phyloP scores from a whole-genome alignment of 1,140 invertebrate genomes.

The Pachyrhynchus sulphureomaculatus region DNA sequence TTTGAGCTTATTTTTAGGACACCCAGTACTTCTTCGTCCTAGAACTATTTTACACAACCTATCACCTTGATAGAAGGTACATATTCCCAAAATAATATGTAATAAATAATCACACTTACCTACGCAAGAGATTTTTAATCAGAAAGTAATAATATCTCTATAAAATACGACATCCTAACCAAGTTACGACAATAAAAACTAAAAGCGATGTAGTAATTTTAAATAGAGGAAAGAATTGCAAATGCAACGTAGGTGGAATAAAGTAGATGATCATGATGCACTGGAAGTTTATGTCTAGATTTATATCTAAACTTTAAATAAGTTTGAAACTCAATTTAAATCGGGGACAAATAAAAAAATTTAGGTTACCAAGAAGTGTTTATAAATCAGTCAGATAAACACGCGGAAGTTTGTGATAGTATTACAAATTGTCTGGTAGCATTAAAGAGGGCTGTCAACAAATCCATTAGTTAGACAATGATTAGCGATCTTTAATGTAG shows the following conservation, averaged over 20 bases:
- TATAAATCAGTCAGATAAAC: slow-evolving; percentile 15
- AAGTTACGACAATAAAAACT: slow-evolving; percentile 1
- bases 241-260: slow-evolving; percentile 3
- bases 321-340: slow-evolving; percentile 10
- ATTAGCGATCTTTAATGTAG: slow-evolving; percentile 10
- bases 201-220: not conserved
- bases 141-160: not conserved
- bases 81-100: too few relatives aligned
- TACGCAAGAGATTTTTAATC: too few relatives aligned
- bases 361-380: slow-evolving; percentile 12
- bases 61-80: too few relatives aligned
- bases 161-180: slow-evolving; percentile 6
- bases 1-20: too few relatives aligned
- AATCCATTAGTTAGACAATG: slow-evolving; percentile 9
- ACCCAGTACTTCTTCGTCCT: too few relatives aligned
- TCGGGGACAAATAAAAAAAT: not conserved
- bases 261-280: slow-evolving; percentile 1
- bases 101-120: too few relatives aligned
- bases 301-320: not conserved
- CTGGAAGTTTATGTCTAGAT: too few relatives aligned
- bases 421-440: slow-evolving; percentile 9
- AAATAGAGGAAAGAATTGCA: slow-evolving; percentile 5
- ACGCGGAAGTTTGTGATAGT: not conserved
- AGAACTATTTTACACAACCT: too few relatives aligned
- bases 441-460: slow-evolving; percentile 8